Evolutionary conservation across 2,797 vertebrate genomes (phyloP).

Genomic region (Lycodopsis pacificus): DNA sequence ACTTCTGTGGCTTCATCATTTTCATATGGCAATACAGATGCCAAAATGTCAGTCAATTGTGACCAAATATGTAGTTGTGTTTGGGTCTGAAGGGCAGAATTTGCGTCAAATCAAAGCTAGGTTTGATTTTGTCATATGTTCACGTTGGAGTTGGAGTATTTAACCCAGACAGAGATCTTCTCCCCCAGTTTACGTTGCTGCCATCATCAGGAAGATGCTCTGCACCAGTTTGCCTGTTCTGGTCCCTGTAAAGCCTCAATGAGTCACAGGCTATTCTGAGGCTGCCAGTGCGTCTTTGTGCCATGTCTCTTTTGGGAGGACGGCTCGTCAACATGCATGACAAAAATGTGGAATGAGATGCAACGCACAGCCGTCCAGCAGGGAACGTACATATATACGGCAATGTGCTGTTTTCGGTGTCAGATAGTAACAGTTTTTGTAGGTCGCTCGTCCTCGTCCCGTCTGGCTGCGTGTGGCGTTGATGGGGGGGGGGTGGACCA

Average conservation of each 20-base stretch:
- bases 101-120: conserved; percentile 17
- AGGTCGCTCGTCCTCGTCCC: conserved; percentile 30
- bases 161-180: conserved; percentile 3
- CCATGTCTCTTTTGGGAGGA: neutral
- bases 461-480: conserved; percentile 21
- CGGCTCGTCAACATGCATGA: conserved; percentile 12
- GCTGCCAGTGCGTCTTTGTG: conserved; percentile 26
- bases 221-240: conserved; percentile 19
- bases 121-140: conserved; percentile 16
- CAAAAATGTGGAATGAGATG: conserved; percentile 8
- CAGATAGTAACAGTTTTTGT: conserved; percentile 22
- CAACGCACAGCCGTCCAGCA: neutral
- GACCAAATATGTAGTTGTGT: neutral
- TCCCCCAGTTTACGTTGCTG: conserved; percentile 11
- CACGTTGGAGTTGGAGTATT: conserved; percentile 5
- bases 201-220: conserved; percentile 7
- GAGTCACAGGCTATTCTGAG: conserved; percentile 59
- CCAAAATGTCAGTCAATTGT: neutral
- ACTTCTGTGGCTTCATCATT: too few species aligned
- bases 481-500: neutral
- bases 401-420: conserved; percentile 31
- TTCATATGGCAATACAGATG: neutral
- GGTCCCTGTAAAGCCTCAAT: conserved; percentile 28
- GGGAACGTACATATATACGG: conserved; percentile 1
- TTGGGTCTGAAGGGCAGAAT: neutral